These are phyloP conservation scores for Anadara kagoshimensis DNA, from an alignment of 1,140 invertebrate species.

Conservation along the genomic window DNA sequence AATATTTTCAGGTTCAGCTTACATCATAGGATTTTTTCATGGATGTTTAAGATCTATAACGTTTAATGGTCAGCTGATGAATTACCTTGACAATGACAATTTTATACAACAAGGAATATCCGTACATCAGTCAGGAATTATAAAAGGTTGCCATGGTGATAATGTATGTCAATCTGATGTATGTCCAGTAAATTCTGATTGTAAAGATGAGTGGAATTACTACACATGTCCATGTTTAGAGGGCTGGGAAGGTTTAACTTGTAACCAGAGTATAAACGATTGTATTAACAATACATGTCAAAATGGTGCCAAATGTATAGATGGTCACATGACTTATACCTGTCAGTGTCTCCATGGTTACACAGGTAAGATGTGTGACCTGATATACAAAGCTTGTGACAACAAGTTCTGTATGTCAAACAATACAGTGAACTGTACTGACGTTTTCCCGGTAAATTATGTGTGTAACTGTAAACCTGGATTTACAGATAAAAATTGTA, in stretches of 20 bases:
- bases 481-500: slow-evolving; percentile 56
- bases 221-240: slow-evolving; percentile 85
- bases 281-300: slow-evolving; percentile 48
- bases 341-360: slow-evolving; percentile 55
- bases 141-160: slow-evolving; percentile 78
- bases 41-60: slow-evolving; percentile 54
- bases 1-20: slow-evolving; percentile 38
- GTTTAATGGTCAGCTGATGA: slow-evolving; percentile 46
- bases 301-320: slow-evolving; percentile 58
- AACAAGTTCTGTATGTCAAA: slow-evolving; percentile 35
- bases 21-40: slow-evolving; percentile 49
- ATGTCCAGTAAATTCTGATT: slow-evolving; percentile 89
- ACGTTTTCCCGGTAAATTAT: slow-evolving; percentile 35
- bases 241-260: slow-evolving; percentile 49
- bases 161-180: slow-evolving; percentile 94
- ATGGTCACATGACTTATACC: slow-evolving; percentile 49
- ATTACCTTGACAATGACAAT: slow-evolving; percentile 25
- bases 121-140: slow-evolving; percentile 17
- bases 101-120: slow-evolving; percentile 6
- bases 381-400: slow-evolving; percentile 34
- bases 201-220: slow-evolving; percentile 80
- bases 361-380: slow-evolving; percentile 58
- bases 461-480: slow-evolving; percentile 42
- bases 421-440: slow-evolving; percentile 46
- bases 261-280: slow-evolving; percentile 43